Percentiles rank a stretch among this genome's conserved stretches.
Conservation (phyloP, 2,888 invertebrate genomes). For the Sussaba pulchella region DNA sequence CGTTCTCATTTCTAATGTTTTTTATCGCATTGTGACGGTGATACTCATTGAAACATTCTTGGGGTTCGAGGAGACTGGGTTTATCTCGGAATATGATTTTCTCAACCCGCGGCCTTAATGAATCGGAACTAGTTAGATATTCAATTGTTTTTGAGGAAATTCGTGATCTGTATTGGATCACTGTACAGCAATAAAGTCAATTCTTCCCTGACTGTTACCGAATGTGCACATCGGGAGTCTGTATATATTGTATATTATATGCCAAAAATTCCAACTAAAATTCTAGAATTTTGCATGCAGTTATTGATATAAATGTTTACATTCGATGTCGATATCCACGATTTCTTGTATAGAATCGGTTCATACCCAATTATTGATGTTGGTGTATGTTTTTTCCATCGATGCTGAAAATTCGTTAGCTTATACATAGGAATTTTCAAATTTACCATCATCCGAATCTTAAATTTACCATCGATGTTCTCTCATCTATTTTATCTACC, state of each 20-base stretch:
- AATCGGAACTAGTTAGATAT: slow-evolving; percentile 47
- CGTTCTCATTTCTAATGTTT: too few species aligned
- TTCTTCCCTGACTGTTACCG: neutral
- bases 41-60: too few species aligned
- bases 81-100: too few species aligned
- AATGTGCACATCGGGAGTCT: neutral
- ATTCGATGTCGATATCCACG: too few species aligned
- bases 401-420: neutral
- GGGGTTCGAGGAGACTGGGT: too few species aligned
- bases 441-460: neutral
- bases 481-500: slow-evolving; percentile 1
- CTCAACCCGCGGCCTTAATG: slow-evolving; percentile 19
- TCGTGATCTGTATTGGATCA: too few species aligned
- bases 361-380: neutral
- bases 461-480: slow-evolving; percentile 18
- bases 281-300: too few species aligned
- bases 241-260: neutral
- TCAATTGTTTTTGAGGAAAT: slow-evolving; percentile 40
- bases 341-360: neutral
- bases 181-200: slow-evolving; percentile 7
- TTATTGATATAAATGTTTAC: too few species aligned
- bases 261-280: neutral
- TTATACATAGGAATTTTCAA: neutral
- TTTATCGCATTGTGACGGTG: too few species aligned
- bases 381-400: neutral